Evolutionary conservation across 2,113 vertebrate genomes (phyloP), one percentile per base, ranked within the genome.

Genomic region (Phoenicopterus ruber): DNA sequence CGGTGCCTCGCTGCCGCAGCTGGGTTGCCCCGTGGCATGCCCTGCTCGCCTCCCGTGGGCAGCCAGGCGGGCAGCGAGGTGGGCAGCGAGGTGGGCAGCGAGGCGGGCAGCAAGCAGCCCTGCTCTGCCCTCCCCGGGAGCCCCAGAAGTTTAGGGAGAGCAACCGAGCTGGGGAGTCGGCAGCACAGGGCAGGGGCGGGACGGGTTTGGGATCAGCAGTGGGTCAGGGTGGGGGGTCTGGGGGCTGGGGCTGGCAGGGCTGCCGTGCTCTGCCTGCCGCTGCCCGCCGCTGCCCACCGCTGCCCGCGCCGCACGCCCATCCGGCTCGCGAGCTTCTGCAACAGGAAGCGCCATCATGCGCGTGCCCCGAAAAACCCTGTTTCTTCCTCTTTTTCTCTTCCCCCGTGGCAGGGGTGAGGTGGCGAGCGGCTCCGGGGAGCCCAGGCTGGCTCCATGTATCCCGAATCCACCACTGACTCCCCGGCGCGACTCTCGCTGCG

Each of bases 381-480:
- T 93, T 96, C 95, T 94, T 97, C 94, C 95, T 96, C 96, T 90
- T 95, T 91, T 81, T 71, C 73, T 93, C 80, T 95, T 93, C 85
- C 84, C 90, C 90, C 16, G 78, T 15, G 90, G 52, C 94, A 93
- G 97, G 36, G 66, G 90, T 97, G 95, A 97, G 95, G 90, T 71
- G 24, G 74, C 38, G 20, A 74, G 79, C 10, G 29, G 93, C 90
- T 86, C 97, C 55, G 38, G 94, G 94, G 96, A 26, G 91, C 93
- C 96, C 96, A 98, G 97, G 92, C 98, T 96, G 93, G 98, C 99
- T 98, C 98, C 98, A 99, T 99, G 99, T 99, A 99, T 99, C 99
- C 99, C 26, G 99, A 99, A 99, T 99, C 99, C 42, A 99, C 99
- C 96, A 99, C 99, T 57, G 99, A 99, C 98, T 99, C 99, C 81